A percentile compares a stretch with the other conserved stretches of the same genome.
These are phyloP conservation scores for Halotydeus destructor DNA, from an alignment of 1,140 invertebrate species.

Conservation along the genomic window DNA sequence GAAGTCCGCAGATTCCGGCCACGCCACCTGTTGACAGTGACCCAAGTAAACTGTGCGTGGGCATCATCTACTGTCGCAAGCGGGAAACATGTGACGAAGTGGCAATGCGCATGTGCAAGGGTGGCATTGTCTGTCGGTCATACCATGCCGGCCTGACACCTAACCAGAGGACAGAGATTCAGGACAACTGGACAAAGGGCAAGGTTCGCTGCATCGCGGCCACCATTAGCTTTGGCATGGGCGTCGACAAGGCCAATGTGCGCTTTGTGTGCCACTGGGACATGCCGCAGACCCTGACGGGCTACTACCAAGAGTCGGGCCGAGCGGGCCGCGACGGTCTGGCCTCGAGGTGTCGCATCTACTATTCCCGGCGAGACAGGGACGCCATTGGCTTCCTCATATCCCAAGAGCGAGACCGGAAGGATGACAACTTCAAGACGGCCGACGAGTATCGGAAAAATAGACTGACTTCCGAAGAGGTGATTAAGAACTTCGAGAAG, in stretches of 20 bases:
- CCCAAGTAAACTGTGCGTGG: constrained; percentile 22
- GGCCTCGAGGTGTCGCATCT: constrained; percentile 35
- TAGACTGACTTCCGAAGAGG: constrained; percentile 27
- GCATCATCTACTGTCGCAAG: constrained; percentile 45
- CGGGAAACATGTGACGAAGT: constrained; percentile 40
- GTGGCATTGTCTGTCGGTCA: constrained; percentile 32
- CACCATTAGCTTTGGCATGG: constrained; percentile 52
- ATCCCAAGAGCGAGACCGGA: constrained; percentile 37
- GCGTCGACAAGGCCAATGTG: constrained; percentile 45
- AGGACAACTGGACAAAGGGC: constrained; percentile 42
- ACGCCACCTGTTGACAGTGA: not conserved
- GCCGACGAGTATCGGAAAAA: constrained; percentile 21
- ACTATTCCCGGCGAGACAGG: constrained; percentile 51
- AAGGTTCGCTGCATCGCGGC: constrained; percentile 35
- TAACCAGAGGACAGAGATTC: constrained; percentile 30
- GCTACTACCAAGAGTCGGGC: constrained; percentile 39
- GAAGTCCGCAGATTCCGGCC: not conserved
- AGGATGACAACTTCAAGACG: constrained; percentile 30
- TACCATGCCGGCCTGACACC: constrained; percentile 42
- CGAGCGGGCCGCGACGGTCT: constrained; percentile 40
- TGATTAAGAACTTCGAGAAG: constrained; percentile 44
- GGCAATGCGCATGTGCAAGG: constrained; percentile 30
- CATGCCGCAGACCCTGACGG: constrained; percentile 50
- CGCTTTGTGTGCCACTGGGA: constrained; percentile 82
- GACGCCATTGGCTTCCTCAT: constrained; percentile 58